Base-by-base conservation (phyloP, 2,797 vertebrate genomes). In the Alcedo atthis region DNA sequence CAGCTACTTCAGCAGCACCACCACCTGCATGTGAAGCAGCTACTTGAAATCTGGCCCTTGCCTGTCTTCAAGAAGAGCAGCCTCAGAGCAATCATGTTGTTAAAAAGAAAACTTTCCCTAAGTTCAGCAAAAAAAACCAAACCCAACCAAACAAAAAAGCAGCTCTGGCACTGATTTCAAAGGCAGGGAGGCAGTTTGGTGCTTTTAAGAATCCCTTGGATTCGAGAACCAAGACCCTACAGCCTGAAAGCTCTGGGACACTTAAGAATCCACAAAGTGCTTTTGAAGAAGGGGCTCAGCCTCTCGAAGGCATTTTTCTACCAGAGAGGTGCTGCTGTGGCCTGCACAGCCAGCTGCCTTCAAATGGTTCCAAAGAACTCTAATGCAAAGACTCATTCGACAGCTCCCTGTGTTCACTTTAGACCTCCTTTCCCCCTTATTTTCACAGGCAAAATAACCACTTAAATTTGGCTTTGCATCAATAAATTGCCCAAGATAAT, bases 391-490 rank as follows among this genome's bases (percentile, higher is more conserved):
- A 55, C 59, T 45, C 75, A 84, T 82, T 64, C 75, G 85, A 33
- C 46, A 45, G n/a, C n/a, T 74, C 71, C 10, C 22, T n/a, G 12
- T 15, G 45, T 42, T 76, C 54, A 37, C 8, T 75, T 71, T 17
- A 40, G 62, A 68, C 24, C 33, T 62, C 68, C 70, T 67, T 57
- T 67, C 54, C 46, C 54, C 46, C 57, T 93, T 33, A 42, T 85
- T 95, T 93, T 89, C 67, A 55, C 79, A 81, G 48, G 76, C 66
- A 94, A 85, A 92, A 94, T 67, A 92, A 81, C 79, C 69, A 61
- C 88, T 94, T 83, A 85, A 90, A 90, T 94, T 87, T 78, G 66
- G 75, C 61, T 89, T 90, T 84, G 64, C 87, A 87, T 92, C 94
- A 95, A 83, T 90, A 96, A 89, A 82, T 87, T 58, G 69, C 69